Evolutionary conservation across 2,797 vertebrate genomes (phyloP).

Genomic region (Miichthys miiuy): DNA sequence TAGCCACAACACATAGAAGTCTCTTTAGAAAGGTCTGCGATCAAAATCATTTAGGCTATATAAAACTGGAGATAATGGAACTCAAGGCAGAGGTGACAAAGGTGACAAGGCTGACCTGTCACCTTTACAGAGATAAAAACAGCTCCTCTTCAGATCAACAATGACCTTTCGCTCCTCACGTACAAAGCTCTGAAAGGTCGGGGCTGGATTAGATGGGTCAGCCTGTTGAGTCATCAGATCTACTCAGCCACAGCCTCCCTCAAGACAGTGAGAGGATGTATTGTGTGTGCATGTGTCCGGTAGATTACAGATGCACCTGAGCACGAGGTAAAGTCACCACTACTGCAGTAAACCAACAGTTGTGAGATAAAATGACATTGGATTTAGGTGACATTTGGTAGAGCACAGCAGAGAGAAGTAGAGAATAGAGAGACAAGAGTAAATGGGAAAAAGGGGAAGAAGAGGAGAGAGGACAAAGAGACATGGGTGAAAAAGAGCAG

Average conservation of each 20-base stretch:
- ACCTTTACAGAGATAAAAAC: conserved; percentile 36
- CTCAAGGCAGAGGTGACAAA: neutral
- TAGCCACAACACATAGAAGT: conserved; percentile 8
- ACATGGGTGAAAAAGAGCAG: neutral
- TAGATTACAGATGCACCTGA: conserved; percentile 28
- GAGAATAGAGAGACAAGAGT: neutral
- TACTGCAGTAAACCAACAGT: neutral
- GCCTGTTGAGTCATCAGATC: conserved; percentile 54
- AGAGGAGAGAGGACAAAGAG: neutral
- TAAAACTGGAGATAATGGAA: neutral
- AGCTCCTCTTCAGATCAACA: conserved; percentile 26
- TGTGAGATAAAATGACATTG: neutral
- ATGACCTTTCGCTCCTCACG: conserved; percentile 31
- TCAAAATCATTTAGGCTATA: neutral
- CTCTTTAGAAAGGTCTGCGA: neutral
- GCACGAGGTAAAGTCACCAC: neutral
- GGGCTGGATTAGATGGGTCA: conserved; percentile 31
- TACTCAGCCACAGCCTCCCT: conserved; percentile 2
- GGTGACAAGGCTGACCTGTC: neutral
- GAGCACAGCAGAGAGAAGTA: neutral
- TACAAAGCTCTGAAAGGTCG: conserved; percentile 34
- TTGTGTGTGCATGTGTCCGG: neutral
- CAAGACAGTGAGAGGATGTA: conserved; percentile 1
- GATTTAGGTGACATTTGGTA: neutral
- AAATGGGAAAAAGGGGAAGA: neutral